phyloP scores from a whole-genome alignment of 2,797 vertebrate species.

The Labeo calbasu region DNA sequence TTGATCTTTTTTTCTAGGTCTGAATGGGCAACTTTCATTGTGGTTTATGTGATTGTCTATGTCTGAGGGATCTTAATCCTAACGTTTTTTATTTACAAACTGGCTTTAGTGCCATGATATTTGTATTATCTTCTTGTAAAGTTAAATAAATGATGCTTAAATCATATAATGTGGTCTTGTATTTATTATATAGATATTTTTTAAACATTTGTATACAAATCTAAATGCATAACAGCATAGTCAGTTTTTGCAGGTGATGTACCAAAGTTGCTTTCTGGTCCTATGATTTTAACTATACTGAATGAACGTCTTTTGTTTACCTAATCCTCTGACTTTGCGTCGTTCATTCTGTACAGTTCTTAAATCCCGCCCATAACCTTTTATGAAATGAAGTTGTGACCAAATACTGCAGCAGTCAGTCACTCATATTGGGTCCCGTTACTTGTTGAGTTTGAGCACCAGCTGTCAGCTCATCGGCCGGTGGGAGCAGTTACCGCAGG shows the following conservation, averaged over 20 bases:
- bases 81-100: slow-evolving; percentile 36
- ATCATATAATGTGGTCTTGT: slow-evolving; percentile 21
- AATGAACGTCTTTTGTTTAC: not conserved
- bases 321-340: not conserved
- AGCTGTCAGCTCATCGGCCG: slow-evolving; percentile 58
- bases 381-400: slow-evolving; percentile 40
- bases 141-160: slow-evolving; percentile 56
- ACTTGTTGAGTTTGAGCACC: slow-evolving; percentile 63
- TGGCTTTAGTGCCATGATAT: slow-evolving; percentile 32
- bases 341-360: not conserved
- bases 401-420: slow-evolving; percentile 53
- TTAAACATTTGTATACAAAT: not conserved
- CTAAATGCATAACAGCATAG: not conserved
- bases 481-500: slow-evolving; percentile 48
- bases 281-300: not conserved
- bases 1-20: slow-evolving; percentile 27
- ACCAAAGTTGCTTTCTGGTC: not conserved
- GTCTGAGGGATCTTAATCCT: not conserved
- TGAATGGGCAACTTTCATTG: slow-evolving; percentile 26
- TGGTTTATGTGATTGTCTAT: slow-evolving; percentile 40
- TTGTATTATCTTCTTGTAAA: slow-evolving; percentile 60
- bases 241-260: not conserved
- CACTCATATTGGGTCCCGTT: slow-evolving; percentile 66
- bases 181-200: too few species aligned
- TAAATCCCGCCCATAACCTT: slow-evolving; percentile 51